These are phyloP conservation scores for Rhinoraja longicauda DNA, from an alignment of 2,797 vertebrate genomes.

Conservation along the genomic window DNA sequence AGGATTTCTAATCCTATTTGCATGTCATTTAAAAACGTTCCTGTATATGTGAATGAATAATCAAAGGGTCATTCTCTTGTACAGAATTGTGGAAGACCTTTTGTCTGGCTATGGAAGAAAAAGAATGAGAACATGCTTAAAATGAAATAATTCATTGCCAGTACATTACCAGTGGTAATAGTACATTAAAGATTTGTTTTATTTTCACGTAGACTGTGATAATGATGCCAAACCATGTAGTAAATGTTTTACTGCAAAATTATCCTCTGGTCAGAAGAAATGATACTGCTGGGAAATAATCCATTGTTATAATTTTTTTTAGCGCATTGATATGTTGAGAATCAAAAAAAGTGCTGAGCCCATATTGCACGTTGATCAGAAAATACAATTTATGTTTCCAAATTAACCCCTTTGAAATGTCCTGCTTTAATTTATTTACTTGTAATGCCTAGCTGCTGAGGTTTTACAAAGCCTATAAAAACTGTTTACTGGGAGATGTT, in stretches of 20 bases:
- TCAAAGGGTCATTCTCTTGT: not conserved
- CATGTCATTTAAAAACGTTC: not conserved
- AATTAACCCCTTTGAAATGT: not conserved
- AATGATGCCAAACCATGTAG: slow-evolving; percentile 15
- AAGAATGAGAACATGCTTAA: not conserved
- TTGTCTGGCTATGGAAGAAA: not conserved
- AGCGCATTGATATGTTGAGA: not conserved
- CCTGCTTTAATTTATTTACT: not conserved
- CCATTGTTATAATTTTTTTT: not conserved
- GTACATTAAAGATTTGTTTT: not conserved
- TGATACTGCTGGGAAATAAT: not conserved
- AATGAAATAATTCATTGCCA: not conserved
- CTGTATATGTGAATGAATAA: not conserved
- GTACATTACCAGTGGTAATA: not conserved
- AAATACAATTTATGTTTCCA: not conserved
- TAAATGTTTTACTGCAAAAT: not conserved
- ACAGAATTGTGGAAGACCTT: not conserved
- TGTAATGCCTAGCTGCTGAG: not conserved
- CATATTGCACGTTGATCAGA: not conserved
- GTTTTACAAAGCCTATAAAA: not conserved
- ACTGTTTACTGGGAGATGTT: not conserved
- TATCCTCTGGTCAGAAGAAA: not conserved
- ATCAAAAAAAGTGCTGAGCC: not conserved
- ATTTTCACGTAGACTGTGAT: not conserved
- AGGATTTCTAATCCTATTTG: not conserved